phyloP scores from a whole-genome alignment of 2,113 vertebrate genomes.

The Tylochromis polylepis region DNA sequence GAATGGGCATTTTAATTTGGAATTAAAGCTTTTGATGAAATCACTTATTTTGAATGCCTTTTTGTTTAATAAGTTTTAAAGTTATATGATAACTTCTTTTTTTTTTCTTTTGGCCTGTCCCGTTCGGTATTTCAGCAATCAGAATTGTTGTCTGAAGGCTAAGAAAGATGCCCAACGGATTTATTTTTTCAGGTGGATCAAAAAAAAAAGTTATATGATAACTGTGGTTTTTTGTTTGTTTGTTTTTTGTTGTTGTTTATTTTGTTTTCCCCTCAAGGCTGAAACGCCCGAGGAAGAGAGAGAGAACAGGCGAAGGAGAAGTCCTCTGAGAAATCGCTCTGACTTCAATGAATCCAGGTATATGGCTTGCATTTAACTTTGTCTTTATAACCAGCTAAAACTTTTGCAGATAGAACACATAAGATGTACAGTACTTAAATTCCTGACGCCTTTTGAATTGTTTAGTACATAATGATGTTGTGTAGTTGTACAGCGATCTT shows the following conservation, averaged over 20 bases:
- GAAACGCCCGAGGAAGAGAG: slow-evolving; percentile 85
- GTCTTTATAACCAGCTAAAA: background rate
- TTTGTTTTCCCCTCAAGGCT: slow-evolving; percentile 54
- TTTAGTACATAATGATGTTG: background rate
- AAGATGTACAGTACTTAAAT: background rate
- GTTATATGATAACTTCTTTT: background rate
- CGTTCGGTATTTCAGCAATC: no score
- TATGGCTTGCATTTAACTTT: slow-evolving; percentile 39
- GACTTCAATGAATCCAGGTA: slow-evolving; percentile 91
- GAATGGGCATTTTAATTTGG: background rate
- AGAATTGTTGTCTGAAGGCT: no score
- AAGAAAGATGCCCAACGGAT: no score
- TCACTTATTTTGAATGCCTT: background rate
- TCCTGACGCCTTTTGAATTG: background rate
- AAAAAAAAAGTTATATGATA: background rate
- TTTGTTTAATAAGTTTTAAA: background rate
- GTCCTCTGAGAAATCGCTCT: slow-evolving; percentile 84
- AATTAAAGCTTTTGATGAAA: background rate
- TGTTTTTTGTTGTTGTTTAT: no score
- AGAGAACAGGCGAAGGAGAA: slow-evolving; percentile 89
- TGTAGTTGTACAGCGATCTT: background rate
- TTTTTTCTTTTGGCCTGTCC: no score
- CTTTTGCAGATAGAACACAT: background rate
- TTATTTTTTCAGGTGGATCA: no score
- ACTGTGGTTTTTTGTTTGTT: background rate